Percentiles rank a stretch among this genome's conserved stretches.
phyloP scores from a whole-genome alignment of 2,888 invertebrate genomes.

The Hypolimnas misippus region DNA sequence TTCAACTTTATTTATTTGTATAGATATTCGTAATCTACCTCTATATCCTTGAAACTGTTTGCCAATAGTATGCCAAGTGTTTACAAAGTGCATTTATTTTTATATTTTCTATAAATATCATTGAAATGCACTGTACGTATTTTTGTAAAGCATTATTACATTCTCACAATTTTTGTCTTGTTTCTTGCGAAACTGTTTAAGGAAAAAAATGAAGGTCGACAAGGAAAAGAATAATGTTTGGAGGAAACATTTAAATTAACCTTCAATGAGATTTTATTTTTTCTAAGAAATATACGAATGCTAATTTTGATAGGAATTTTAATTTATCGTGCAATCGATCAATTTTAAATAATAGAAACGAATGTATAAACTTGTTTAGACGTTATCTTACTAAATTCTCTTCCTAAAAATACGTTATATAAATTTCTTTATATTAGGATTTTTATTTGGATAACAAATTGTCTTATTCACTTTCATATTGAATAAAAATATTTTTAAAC shows the following conservation, averaged over 20 bases:
- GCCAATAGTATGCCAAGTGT: not conserved
- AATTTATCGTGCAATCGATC: no score
- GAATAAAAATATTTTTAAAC: no score
- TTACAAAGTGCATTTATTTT: not conserved
- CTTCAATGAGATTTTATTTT: not conserved
- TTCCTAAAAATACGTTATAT: no score
- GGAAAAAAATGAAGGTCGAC: constrained; percentile 27
- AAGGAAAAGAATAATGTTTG: constrained; percentile 13
- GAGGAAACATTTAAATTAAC: not conserved
- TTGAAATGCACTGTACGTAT: not conserved
- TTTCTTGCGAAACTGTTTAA: constrained; percentile 6
- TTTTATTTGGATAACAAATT: no score
- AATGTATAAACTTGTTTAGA: no score
- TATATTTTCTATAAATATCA: not conserved
- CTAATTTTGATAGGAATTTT: no score
- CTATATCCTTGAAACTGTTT: not conserved
- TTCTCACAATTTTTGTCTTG: not conserved
- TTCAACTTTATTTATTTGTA: no score
- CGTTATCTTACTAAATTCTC: no score
- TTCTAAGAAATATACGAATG: not conserved
- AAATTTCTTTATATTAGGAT: no score
- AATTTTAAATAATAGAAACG: no score
- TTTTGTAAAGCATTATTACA: not conserved
- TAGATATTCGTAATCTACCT: not conserved
- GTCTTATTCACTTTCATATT: no score